Evolutionary conservation across 2,113 vertebrate genomes (phyloP).

Genomic region (Dromiciops gliroides): DNA sequence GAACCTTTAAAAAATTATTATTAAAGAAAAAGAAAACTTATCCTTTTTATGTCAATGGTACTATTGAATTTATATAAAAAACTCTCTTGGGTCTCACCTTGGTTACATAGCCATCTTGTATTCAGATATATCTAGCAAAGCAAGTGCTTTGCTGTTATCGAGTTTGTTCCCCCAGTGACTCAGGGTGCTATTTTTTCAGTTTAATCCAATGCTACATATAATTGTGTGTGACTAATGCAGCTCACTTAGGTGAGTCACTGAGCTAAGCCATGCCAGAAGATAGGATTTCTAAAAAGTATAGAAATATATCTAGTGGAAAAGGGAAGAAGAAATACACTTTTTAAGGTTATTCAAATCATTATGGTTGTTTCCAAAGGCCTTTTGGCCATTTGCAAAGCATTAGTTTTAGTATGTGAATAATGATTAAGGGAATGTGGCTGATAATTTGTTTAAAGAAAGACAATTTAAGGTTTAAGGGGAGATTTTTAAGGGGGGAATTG

Average conservation of each 20-base stretch:
- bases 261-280: constrained; percentile 48
- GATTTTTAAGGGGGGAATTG: background rate
- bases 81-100: background rate
- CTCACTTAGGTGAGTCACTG: constrained; percentile 73
- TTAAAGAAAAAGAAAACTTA: background rate
- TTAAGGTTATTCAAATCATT: background rate
- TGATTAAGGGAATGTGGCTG: background rate
- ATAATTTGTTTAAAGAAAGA: background rate
- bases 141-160: constrained; percentile 36
- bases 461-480: rapidly evolving
- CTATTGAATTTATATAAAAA: background rate
- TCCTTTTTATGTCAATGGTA: background rate
- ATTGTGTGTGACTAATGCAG: constrained; percentile 69
- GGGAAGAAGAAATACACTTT: rapidly evolving
- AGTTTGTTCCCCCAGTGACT: constrained; percentile 47
- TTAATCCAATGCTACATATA: constrained; percentile 51
- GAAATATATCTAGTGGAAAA: constrained; percentile 6
- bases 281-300: background rate
- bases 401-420: background rate
- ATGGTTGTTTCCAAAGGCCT: background rate
- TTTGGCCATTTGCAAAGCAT: background rate
- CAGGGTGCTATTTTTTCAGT: constrained; percentile 63
- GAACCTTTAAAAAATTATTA: background rate
- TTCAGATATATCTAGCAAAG: background rate
- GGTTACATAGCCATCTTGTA: background rate